Evolutionary conservation across 2,888 invertebrate species (phyloP), one percentile per base, ranked within the genome.

Genomic region (Teleogryllus oceanicus): DNA sequence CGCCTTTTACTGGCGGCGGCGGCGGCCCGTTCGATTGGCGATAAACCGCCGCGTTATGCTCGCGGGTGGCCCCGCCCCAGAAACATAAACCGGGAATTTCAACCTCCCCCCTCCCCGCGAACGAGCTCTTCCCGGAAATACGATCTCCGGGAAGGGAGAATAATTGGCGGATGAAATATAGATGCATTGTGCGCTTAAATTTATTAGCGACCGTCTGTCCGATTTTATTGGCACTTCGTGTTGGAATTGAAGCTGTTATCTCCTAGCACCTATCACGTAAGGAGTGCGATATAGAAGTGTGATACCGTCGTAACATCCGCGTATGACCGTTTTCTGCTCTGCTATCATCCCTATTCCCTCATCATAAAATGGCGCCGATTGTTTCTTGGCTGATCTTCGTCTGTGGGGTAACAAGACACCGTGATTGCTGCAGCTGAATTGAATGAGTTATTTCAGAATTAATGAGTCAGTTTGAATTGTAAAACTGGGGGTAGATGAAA

Each of bases 161-260:
- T n/a, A 13, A 62, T 62, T 62, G 62, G 16, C 62, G 62, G n/a
- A n/a, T 62, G 62, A 62, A 62, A 62, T 62, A 62, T 62, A 62
- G 62, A 62, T 62, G 62, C 62, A 62, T 62, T 62, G 62, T 62
- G 62, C 62, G n/a, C 62, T 62, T 62, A 62, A 62, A 62, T 62
- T 62, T 62, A 62, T 62, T 18, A 62, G 62, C n/a, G 62, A n/a
- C 12, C 62, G 62, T 62, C 62, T 62, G 62, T 62, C 62, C 62
- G 62, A 62, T 62, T 62, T 62, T 62, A 62, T 62, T 62, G 62
- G 62, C n/a, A 62, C 62, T 62, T 62, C 16, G 62, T 18, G 13
- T 62, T 62, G 62, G 62, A 62, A 62, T 62, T 62, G 62, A 62
- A n/a, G 37, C 37, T 12, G 62, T 62, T 18, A 62, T 62, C 62